Percentiles rank a stretch among this genome's conserved stretches.
phyloP scores from a whole-genome alignment of 2,888 invertebrate species.

The Apodemia duryi region DNA sequence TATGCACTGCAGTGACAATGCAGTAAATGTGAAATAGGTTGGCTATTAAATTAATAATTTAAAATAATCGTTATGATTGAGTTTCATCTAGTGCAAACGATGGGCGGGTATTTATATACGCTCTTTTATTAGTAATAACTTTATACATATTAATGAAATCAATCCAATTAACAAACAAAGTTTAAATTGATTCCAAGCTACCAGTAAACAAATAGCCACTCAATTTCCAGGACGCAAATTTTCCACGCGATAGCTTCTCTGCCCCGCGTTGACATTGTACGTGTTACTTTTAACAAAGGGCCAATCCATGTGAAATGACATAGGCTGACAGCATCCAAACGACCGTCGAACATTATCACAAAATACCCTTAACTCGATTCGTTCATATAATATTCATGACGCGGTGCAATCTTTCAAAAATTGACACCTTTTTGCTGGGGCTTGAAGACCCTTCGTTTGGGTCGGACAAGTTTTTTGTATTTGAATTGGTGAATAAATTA shows the following conservation, averaged over 20 bases:
- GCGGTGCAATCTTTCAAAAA: slow-evolving; percentile 77
- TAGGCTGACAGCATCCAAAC: slow-evolving; percentile 73
- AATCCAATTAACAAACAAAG: slow-evolving; percentile 16
- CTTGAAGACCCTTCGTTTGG: slow-evolving; percentile 45
- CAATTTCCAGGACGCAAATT: slow-evolving; percentile 47
- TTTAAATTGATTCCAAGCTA: slow-evolving; percentile 8
- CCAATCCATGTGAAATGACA: slow-evolving; percentile 77
- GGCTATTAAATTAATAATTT: background rate
- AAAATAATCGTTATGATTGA: background rate
- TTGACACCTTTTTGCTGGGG: slow-evolving; percentile 73
- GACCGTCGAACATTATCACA: slow-evolving; percentile 73
- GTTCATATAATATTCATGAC: slow-evolving; percentile 79
- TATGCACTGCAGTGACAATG: too few relatives aligned
- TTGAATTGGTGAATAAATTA: slow-evolving; percentile 72
- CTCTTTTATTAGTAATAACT: background rate
- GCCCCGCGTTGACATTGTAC: slow-evolving; percentile 60
- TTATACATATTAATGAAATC: slow-evolving; percentile 9
- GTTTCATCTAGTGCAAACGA: background rate
- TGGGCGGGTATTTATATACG: background rate
- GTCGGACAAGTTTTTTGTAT: slow-evolving; percentile 72
- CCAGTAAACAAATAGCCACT: slow-evolving; percentile 28
- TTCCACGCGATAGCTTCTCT: slow-evolving; percentile 50
- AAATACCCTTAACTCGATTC: slow-evolving; percentile 77
- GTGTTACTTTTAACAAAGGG: slow-evolving; percentile 76
- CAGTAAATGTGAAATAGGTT: background rate